Evolutionary conservation across 2,888 invertebrate genomes (phyloP).

Genomic region (Tenthredo livida): DNA sequence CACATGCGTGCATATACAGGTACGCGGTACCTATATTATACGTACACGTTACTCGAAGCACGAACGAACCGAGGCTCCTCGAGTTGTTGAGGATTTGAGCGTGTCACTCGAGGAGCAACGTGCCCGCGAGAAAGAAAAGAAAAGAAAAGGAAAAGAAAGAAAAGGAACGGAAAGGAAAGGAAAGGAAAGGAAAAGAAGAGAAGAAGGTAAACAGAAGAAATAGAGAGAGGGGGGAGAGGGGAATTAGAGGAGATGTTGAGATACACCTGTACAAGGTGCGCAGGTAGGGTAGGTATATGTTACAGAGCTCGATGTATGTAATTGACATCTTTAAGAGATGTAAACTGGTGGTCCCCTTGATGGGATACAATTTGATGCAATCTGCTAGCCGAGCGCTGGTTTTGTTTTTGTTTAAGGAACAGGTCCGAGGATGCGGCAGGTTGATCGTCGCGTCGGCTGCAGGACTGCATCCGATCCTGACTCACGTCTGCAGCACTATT

Average conservation of each 20-base stretch:
- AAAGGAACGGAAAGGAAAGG: too few species aligned
- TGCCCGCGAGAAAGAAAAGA: background rate
- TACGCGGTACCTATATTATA: too few species aligned
- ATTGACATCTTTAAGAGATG: constrained; percentile 50
- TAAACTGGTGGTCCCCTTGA: constrained; percentile 42
- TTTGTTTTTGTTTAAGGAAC: background rate
- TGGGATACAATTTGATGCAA: constrained; percentile 34
- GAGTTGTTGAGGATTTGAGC: constrained; percentile 11
- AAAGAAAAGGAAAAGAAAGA: background rate
- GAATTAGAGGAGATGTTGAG: background rate
- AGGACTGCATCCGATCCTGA: background rate
- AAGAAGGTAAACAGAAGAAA: background rate
- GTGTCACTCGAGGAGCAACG: constrained; percentile 40
- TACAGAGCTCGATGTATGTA: background rate
- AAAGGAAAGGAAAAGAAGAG: background rate
- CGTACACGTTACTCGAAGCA: background rate
- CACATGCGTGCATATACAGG: too few species aligned
- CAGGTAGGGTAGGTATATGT: background rate
- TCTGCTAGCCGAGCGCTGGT: background rate
- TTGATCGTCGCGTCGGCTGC: background rate
- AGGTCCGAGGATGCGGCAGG: background rate
- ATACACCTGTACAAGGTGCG: constrained; percentile 10
- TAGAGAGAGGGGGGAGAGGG: too few species aligned
- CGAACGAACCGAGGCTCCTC: background rate
- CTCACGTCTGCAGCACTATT: background rate